A percentile compares a stretch with the other conserved stretches of the same genome.
Evolutionary conservation across 2,797 vertebrate species (phyloP).

Genomic region (Moxostoma hubbsi): DNA sequence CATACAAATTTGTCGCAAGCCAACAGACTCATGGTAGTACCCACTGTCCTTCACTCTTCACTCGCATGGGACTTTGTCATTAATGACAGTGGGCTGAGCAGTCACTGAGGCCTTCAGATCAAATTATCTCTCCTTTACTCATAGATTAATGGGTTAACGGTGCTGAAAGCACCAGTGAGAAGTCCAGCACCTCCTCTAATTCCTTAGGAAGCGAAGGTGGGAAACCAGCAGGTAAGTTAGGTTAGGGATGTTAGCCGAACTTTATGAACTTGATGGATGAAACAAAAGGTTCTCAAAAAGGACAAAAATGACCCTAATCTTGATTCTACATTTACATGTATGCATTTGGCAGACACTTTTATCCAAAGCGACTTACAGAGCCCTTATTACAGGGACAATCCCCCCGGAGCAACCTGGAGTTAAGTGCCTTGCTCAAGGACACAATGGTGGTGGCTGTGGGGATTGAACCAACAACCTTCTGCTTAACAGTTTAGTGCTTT

Average conservation of each 20-base stretch:
- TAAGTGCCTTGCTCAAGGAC: too few species aligned
- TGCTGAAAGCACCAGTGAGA: slow-evolving; percentile 13
- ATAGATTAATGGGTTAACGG: slow-evolving; percentile 16
- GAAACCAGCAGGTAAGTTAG: neutral
- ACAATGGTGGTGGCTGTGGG: too few species aligned
- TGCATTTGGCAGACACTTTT: too few species aligned
- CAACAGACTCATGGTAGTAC: slow-evolving; percentile 41
- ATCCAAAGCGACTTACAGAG: too few species aligned
- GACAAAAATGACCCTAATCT: neutral
- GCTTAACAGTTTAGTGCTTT: too few species aligned
- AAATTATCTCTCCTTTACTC: slow-evolving; percentile 53
- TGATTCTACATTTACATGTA: too few species aligned
- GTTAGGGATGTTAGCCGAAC: too few species aligned
- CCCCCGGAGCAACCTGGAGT: too few species aligned
- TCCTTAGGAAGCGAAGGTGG: neutral
- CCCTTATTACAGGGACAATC: too few species aligned
- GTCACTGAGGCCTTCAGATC: slow-evolving; percentile 48
- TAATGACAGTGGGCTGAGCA: slow-evolving; percentile 47
- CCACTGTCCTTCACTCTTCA: slow-evolving; percentile 53
- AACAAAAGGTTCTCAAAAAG: too few species aligned
- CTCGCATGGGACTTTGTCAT: slow-evolving; percentile 33
- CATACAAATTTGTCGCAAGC: slow-evolving; percentile 41
- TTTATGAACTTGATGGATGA: too few species aligned
- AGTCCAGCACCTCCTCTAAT: slow-evolving; percentile 21
- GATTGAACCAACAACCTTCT: too few species aligned